Base-by-base conservation (phyloP, 2,113 vertebrate species). In the Lepus americanus region DNA sequence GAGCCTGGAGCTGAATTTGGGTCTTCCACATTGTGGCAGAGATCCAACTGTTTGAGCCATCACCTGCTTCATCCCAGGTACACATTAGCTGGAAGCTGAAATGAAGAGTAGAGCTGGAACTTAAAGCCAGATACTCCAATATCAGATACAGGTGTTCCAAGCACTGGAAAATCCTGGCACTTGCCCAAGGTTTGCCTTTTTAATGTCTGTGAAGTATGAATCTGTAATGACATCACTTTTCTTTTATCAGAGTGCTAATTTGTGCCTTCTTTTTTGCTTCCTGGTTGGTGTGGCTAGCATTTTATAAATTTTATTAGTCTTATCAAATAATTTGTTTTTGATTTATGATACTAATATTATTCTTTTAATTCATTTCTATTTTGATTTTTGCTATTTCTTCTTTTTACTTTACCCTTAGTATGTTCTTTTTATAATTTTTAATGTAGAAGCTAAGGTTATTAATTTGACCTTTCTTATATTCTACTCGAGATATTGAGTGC, bases 381-480 rank as follows among this genome's bases (percentile, higher is more conserved):
- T 2, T 66, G 66, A 66, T 83, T 12, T 91, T 77, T 82, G 69
- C 67, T 72, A 66, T 80, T 90, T 87, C 12, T 69, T 31, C 70
- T 23, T 66, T 59, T 72, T 67, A 13, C 59, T 19, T 73, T 70
- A 55, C n/a, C 20, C 78, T 83, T 29, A 59, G n/a, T 59, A 39
- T 64, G 33, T 90, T 87, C 53, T 33, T 86, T 81, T 59, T 76
- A 51, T 94, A 44, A 16, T 66, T 87, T 87, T 73, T 79, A 81
- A 79, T 29, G 20, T 89, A 4, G 44, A 94, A 64, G 39, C 55
- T 70, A 19, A 72, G 6, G 44, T 61, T 55, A 88, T 31, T 55
- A 49, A 70, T 87, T 72, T 66, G 33, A 70, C 1, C 20, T 82
- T 39, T 59, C 49, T 81, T 80, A 77, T 72, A 49, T 80, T 73